Base-by-base conservation (phyloP, 2,888 invertebrate genomes). In the Platycheirus rosarum region DNA sequence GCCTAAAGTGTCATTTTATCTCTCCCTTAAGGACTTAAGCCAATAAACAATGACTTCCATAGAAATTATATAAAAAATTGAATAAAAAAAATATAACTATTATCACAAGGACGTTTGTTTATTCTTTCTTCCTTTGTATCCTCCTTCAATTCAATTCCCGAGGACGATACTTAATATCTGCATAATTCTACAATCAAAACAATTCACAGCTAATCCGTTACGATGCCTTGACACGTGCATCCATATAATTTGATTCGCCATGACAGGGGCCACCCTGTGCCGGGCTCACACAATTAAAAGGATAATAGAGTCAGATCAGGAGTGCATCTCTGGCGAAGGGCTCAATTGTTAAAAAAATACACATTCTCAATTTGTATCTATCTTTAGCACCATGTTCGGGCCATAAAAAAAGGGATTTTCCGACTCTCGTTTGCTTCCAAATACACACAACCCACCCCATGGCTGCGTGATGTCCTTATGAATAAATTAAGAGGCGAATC, bases 131-230 rank as follows among this genome's bases (percentile, higher is more conserved):
- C 53, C 29, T 23, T 69, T 69, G 29, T 29, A 63, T 55, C 40
- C 49, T 70, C 66, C 48, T 32, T 46, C 46, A 44, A 40, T 44
- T 70, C 7, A 29, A 20, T 14, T 26, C 9, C 9, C 6, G 44
- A 60, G 42, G 42, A 42, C 57, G 53, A 40, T 51, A 66, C 66
- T 46, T 65, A 53, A 69, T 76, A 77, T 82, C 71, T 77, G 68
- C 82, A 77, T 82, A 82, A 77, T 71, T 82, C 71, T 42, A 63
- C 77, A 77, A 82, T 77, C 82, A 77, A 66, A 82, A 77, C 82
- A 82, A 82, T 82, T 82, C 82, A 53, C 20, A 18, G 77, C 77
- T 82, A 82, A 82, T 82, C 82, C 68, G 48, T 65, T 82, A 68
- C 48, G 51, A 77, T 73, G 71, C 60, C 63, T 63, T 63, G 82